Evolutionary conservation across 1,140 invertebrate species (phyloP).

Genomic region (Drosophila mojavensis): DNA sequence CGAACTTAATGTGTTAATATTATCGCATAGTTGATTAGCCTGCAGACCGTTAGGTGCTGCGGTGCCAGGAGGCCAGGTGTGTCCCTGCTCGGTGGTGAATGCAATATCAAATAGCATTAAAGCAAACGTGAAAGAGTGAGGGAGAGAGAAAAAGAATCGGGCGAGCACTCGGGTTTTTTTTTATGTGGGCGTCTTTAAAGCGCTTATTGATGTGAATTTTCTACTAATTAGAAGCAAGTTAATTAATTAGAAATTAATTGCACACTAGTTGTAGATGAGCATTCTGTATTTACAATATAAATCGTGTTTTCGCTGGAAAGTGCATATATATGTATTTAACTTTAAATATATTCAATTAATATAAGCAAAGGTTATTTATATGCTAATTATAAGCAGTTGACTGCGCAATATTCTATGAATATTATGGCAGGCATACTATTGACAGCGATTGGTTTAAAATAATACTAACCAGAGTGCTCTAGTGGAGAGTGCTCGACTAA

Average conservation of each 20-base stretch:
- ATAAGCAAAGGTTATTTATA: background rate
- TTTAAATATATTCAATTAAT: too few species aligned
- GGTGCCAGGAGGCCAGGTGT: conserved; percentile 8
- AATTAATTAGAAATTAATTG: conserved; percentile 1
- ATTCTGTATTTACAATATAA: background rate
- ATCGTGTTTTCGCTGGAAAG: background rate
- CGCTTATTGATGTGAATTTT: background rate
- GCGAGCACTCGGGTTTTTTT: background rate
- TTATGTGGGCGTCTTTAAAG: conserved; percentile 2
- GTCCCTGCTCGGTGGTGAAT: background rate
- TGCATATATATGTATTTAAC: background rate
- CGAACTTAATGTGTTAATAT: conserved; percentile 21
- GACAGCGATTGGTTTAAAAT: background rate
- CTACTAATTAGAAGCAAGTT: background rate
- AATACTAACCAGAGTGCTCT: background rate
- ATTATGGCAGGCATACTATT: background rate
- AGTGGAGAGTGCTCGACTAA: too few species aligned
- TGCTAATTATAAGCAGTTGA: background rate
- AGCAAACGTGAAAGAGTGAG: background rate
- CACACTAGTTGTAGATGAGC: too few species aligned
- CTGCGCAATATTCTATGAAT: background rate
- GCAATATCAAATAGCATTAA: too few species aligned
- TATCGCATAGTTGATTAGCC: conserved; percentile 20
- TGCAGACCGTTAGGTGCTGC: background rate
- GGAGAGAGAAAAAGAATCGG: background rate